phyloP scores from a whole-genome alignment of 2,888 invertebrate species.

The Rhagophthalmus giganteus region DNA sequence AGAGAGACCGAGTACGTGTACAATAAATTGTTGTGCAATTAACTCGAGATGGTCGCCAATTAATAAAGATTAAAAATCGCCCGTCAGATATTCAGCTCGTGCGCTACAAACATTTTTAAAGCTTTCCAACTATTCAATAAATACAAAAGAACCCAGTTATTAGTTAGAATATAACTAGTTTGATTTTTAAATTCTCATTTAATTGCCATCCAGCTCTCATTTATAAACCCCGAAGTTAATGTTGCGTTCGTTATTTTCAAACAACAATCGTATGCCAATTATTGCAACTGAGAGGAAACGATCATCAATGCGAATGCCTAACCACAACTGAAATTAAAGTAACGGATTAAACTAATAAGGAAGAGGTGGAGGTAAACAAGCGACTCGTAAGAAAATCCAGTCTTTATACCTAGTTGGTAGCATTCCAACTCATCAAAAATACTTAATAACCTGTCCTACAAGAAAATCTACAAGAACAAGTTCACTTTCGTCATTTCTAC shows the following conservation, averaged over 20 bases:
- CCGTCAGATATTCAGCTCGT: constrained; percentile 5
- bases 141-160: constrained; percentile 1
- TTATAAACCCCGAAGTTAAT: background rate
- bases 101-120: constrained; percentile 3
- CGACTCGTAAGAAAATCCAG: constrained; percentile 1
- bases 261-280: constrained; percentile 11
- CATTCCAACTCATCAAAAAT: constrained; percentile 5
- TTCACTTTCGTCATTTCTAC: constrained; percentile 13
- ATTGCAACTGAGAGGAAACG: background rate
- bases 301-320: constrained; percentile 7
- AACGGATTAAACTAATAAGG: constrained; percentile 14
- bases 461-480: constrained; percentile 10
- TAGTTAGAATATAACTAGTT: background rate
- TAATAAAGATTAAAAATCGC: constrained; percentile 5
- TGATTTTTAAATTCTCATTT: background rate
- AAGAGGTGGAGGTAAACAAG: constrained; percentile 5
- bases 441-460: constrained; percentile 14
- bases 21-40: constrained; percentile 6
- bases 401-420: constrained; percentile 2
- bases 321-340: constrained; percentile 13
- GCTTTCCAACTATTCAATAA: background rate
- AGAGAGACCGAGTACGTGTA: background rate
- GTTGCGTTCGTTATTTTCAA: background rate
- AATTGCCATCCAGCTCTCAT: background rate
- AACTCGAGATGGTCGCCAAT: constrained; percentile 3